Evolutionary conservation across 2,888 invertebrate genomes (phyloP).

Genomic region (Hedya salicella): DNA sequence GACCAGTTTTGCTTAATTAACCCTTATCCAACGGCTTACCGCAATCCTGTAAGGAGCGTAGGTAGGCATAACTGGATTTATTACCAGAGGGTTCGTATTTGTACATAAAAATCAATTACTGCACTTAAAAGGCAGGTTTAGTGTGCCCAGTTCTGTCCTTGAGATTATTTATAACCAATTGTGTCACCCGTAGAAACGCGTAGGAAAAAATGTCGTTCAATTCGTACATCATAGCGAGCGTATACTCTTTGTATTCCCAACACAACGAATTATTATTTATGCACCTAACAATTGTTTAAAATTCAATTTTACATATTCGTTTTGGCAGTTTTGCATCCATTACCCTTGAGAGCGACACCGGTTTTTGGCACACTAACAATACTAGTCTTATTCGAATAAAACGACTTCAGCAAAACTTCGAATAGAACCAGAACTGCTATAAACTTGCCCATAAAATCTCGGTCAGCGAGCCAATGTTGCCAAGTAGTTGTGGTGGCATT

Average conservation of each 20-base stretch:
- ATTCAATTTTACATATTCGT: neutral
- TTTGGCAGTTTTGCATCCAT: constrained; percentile 15
- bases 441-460: constrained; percentile 4
- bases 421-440: constrained; percentile 7
- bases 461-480: neutral
- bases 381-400: constrained; percentile 1
- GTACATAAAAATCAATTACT: constrained; percentile 18
- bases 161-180: constrained; percentile 35
- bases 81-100: constrained; percentile 5
- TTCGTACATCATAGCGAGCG: neutral
- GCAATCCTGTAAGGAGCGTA: no score
- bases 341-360: constrained; percentile 19
- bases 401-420: constrained; percentile 10
- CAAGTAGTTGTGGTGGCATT: constrained; percentile 10
- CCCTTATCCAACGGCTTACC: no score
- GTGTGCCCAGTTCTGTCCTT: constrained; percentile 19
- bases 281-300: neutral
- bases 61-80: no score
- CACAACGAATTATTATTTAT: constrained; percentile 5
- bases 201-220: constrained; percentile 24
- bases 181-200: constrained; percentile 6
- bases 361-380: constrained; percentile 10
- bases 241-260: neutral
- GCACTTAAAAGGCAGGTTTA: constrained; percentile 4
- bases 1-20: no score